phyloP scores from a whole-genome alignment of 2,888 invertebrate genomes.

The Heteropelma amictum region DNA sequence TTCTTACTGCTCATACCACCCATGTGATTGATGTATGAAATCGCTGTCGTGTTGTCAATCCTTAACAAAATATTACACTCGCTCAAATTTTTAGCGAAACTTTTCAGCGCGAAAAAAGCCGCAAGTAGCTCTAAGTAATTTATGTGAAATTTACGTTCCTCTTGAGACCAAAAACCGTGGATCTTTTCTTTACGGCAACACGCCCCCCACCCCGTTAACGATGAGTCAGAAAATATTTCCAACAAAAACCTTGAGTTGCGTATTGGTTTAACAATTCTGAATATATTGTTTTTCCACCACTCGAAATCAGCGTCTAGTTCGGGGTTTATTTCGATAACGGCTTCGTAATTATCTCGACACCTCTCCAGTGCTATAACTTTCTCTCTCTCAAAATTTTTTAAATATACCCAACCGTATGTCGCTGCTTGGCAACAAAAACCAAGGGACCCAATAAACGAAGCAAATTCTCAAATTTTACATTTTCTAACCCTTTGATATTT shows the following conservation, averaged over 20 bases:
- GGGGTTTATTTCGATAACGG: not conserved
- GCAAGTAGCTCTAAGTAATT: conserved; percentile 5
- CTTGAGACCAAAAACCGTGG: conserved; percentile 5
- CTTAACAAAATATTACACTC: not conserved
- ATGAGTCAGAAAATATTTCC: no score
- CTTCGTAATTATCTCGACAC: conserved; percentile 3
- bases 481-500: not conserved
- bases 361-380: not conserved
- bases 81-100: conserved; percentile 9
- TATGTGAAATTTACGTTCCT: not conserved
- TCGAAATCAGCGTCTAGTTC: conserved; percentile 8
- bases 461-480: conserved; percentile 30
- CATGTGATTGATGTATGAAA: no score
- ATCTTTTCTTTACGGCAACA: not conserved
- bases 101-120: not conserved
- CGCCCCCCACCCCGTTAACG: conserved; percentile 22
- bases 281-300: conserved; percentile 37
- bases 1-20: conserved; percentile 5
- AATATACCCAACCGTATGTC: conserved; percentile 26
- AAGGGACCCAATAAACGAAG: not conserved
- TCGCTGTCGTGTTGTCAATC: conserved; percentile 18
- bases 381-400: conserved; percentile 8
- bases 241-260: conserved; percentile 7
- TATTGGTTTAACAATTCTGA: not conserved
- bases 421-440: conserved; percentile 20